Base-by-base conservation (phyloP, 2,797 vertebrate species). In the Holocentrus rufus region DNA sequence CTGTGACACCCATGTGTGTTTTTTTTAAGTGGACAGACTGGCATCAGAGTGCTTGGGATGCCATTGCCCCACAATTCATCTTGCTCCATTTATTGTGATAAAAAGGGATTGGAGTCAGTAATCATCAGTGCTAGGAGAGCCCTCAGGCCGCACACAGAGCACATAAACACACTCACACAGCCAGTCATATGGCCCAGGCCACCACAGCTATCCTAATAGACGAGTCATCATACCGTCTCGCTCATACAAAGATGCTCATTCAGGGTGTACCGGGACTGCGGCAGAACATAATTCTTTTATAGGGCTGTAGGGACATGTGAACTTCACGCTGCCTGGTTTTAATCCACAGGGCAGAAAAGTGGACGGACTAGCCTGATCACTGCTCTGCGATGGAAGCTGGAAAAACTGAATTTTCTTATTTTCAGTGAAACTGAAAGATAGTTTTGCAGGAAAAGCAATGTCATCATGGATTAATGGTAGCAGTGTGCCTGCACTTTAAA, bases 181-280 rank as follows among this genome's bases (percentile, higher is more conserved):
- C 0, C 18, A 80, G 89, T 92, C 91, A 92, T 87, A 86, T 88
- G 92, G 76, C 65, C 53, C 7, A 1, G 7, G 55, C 49, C 57
- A 81, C 66, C 87, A 72, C 6, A 72, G 36, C 23, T 20, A 7
- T 65, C 58, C 58, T 73, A 44, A 79, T 65, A 76, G 84, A 83
- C 57, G 70, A 69, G 76, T 11, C 47, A 52, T 54, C 30, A 65
- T 66, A 36, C 67, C 50, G 68, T 46, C 18, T 55, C n/a, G 55
- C 65, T 76, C 71, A 76, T 11, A 92, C 89, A 92, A 91, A 91
- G 90, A 78, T 27, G 34, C 54, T 79, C 76, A 88, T 92, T 91
- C 72, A 90, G 54, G 50, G 80, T 14, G 52, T 77, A 85, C 47
- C 71, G 42, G 72, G 76, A 52, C 86, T 65, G 65, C 0, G 5